Conservation (phyloP, 2,113 vertebrate species). For the Pyrgilauda ruficollis region DNA sequence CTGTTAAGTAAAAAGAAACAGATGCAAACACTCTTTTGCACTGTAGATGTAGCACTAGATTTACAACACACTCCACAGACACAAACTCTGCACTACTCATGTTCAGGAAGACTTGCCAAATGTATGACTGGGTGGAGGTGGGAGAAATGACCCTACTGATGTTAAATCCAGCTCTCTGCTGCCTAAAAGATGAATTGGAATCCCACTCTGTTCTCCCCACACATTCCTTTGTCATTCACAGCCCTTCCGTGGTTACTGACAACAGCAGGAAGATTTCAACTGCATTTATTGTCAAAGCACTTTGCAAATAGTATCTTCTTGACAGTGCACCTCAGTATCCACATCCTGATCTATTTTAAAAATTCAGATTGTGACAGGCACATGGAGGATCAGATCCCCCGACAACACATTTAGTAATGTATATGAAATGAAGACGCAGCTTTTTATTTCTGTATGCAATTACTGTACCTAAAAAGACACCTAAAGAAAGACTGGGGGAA, state of each 20-base stretch:
- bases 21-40: background rate
- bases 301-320: background rate
- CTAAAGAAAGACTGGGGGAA: background rate
- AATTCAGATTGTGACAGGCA: background rate
- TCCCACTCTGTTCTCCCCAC: background rate
- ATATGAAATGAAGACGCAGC: background rate
- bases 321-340: background rate
- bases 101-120: background rate
- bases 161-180: background rate
- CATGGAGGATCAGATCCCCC: background rate
- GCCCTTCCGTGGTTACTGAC: background rate
- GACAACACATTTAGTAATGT: background rate
- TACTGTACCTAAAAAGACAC: background rate
- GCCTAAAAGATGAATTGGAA: background rate
- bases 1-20: slow-evolving; percentile 63
- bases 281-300: background rate
- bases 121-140: background rate
- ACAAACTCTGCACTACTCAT: background rate
- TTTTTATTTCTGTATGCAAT: background rate
- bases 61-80: background rate
- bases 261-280: background rate
- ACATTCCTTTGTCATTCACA: background rate
- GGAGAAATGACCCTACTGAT: background rate
- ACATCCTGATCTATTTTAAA: background rate
- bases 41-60: background rate